phyloP scores from a whole-genome alignment of 2,113 vertebrate species.

The Calyptommatus sinebrachiatus region DNA sequence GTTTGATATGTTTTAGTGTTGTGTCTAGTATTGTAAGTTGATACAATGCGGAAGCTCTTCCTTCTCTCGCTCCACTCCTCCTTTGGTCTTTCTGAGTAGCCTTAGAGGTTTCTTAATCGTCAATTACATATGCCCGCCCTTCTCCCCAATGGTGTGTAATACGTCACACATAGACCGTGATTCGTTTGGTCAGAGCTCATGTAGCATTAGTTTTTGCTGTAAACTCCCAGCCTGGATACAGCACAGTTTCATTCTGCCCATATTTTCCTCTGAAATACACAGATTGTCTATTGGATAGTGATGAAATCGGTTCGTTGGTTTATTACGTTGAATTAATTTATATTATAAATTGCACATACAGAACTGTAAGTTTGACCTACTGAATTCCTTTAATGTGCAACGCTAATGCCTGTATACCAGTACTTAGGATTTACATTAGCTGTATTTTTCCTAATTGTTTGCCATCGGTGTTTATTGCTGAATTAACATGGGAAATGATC shows the following conservation, averaged over 20 bases:
- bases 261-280: slow-evolving; percentile 27
- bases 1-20: slow-evolving; percentile 70
- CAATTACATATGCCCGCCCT: slow-evolving; percentile 40
- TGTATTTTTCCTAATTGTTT: background rate
- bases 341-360: background rate
- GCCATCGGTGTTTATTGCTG: background rate
- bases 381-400: background rate
- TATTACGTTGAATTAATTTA: slow-evolving; percentile 23
- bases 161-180: slow-evolving; percentile 11
- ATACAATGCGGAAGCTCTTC: slow-evolving; percentile 47
- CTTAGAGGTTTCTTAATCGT: slow-evolving; percentile 59
- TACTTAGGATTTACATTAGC: slow-evolving; percentile 1
- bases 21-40: slow-evolving; percentile 72
- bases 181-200: slow-evolving; percentile 1
- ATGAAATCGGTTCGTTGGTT: background rate
- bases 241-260: slow-evolving; percentile 1
- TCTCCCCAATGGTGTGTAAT: slow-evolving; percentile 14
- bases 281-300: slow-evolving; percentile 18
- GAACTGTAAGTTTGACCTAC: background rate
- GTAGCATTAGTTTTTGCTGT: background rate
- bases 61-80: slow-evolving; percentile 11
- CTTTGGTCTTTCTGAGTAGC: slow-evolving; percentile 66
- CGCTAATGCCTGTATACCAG: background rate
- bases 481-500: background rate
- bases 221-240: slow-evolving; percentile 3